Conservation (phyloP, 2,113 vertebrate species). For the Chloropsis hardwickii region DNA sequence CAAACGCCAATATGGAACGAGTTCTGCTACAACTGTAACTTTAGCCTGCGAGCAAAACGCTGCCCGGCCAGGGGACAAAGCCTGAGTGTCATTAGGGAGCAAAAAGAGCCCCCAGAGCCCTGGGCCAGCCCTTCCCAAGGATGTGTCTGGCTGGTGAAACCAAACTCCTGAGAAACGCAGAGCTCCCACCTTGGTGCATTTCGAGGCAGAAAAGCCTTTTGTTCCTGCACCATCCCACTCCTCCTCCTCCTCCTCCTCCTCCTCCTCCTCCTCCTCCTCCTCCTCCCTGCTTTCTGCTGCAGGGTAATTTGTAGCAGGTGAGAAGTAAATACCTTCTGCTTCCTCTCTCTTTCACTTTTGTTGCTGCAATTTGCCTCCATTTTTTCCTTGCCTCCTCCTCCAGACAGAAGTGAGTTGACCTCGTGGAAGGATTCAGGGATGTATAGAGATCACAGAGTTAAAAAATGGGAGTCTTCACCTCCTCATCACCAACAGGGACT, state of each 20-base stretch:
- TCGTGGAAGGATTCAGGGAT: background rate
- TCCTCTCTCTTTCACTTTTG: background rate
- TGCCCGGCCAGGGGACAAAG: background rate
- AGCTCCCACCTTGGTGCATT: background rate
- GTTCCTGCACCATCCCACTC: background rate
- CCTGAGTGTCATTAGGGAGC: background rate
- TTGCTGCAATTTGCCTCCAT: background rate
- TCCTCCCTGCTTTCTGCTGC: background rate
- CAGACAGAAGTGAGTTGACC: background rate
- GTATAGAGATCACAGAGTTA: background rate
- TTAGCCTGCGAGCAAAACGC: background rate
- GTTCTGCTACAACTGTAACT: conserved; percentile 48
- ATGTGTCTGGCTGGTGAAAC: background rate
- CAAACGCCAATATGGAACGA: conserved; percentile 47
- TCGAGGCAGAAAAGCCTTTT: background rate
- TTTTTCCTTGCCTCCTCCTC: background rate
- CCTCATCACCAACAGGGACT: background rate
- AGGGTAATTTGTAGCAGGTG: conserved; percentile 46
- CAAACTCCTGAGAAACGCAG: background rate
- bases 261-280: background rate
- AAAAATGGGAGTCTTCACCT: background rate
- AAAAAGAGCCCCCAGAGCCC: background rate
- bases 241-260: background rate
- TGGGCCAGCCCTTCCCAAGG: background rate
- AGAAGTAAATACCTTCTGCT: background rate